Evolutionary conservation across 1,140 invertebrate genomes (phyloP).

Genomic region (Cardiocondyla obscurior): DNA sequence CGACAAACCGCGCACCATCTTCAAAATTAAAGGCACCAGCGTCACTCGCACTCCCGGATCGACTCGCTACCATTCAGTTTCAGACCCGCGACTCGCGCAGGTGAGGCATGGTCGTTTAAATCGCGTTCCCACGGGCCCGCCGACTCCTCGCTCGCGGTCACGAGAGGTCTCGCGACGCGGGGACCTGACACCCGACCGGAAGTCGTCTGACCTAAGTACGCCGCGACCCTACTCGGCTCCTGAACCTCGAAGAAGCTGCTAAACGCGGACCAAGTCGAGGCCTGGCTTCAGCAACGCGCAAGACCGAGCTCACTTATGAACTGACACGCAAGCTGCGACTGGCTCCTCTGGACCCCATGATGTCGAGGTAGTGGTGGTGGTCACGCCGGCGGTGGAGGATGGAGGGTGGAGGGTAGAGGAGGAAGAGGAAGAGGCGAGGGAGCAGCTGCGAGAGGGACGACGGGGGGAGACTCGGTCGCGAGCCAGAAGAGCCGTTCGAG

Average conservation of each 20-base stretch:
- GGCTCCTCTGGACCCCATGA: conserved; percentile 62
- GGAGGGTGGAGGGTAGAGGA: not conserved
- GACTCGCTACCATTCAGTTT: conserved; percentile 29
- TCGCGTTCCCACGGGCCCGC: not conserved
- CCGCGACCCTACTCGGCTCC: not conserved
- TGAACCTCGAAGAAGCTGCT: not conserved
- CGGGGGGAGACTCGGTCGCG: conserved; percentile 44
- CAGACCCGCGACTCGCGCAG: not conserved
- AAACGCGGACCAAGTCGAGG: not conserved
- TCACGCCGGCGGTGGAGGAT: conserved; percentile 5
- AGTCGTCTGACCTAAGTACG: not conserved
- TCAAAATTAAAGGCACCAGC: conserved; percentile 47
- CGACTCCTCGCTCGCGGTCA: not conserved
- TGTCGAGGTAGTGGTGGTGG: conserved; percentile 47
- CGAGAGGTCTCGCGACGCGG: not conserved
- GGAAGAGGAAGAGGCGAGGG: not conserved
- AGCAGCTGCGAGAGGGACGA: conserved; percentile 7
- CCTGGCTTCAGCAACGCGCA: conserved; percentile 21
- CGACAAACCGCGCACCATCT: conserved; percentile 92
- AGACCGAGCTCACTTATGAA: conserved; percentile 59
- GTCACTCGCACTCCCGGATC: conserved; percentile 25
- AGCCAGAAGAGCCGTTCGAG: conserved; percentile 4
- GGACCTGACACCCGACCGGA: conserved; percentile 39
- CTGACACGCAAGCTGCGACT: conserved; percentile 53
- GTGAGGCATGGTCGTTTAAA: not conserved